Evolutionary conservation across 2,888 invertebrate genomes (phyloP).

Genomic region (Nomada flava): DNA sequence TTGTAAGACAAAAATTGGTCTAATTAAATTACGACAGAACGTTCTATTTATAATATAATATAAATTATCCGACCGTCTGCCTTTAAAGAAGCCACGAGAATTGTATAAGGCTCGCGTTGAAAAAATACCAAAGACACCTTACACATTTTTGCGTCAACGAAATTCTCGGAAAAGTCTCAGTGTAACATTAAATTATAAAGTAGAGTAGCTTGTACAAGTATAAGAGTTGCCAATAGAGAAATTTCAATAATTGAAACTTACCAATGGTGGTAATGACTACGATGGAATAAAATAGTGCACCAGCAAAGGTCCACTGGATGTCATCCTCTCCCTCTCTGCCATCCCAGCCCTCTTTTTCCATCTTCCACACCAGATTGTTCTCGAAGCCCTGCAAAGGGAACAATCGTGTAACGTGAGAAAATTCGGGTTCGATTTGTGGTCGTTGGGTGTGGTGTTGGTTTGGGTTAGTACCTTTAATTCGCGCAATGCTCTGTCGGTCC

Average conservation of each 20-base stretch:
- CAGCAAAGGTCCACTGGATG: constrained; percentile 94
- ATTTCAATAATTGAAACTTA: constrained; percentile 79
- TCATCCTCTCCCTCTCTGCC: constrained; percentile 88
- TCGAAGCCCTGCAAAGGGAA: constrained; percentile 86
- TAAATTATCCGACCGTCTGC: no score
- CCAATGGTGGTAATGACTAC: constrained; percentile 98
- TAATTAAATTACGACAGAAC: no score
- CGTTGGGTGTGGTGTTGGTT: no score
- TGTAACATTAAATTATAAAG: background rate
- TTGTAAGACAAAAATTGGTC: no score
- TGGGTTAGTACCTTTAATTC: constrained; percentile 83
- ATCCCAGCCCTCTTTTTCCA: constrained; percentile 96
- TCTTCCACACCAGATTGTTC: constrained; percentile 90
- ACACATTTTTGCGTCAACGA: no score
- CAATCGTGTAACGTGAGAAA: background rate
- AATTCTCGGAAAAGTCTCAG: background rate
- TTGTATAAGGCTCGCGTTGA: no score
- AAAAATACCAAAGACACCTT: constrained; percentile 55
- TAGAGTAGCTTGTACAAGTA: background rate
- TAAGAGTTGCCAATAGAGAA: constrained; percentile 1
- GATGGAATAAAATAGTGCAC: constrained; percentile 97
- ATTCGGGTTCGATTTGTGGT: background rate
- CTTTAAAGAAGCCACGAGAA: background rate
- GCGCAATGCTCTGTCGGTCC: constrained; percentile 90
- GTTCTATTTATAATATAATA: no score